Base-by-base conservation (phyloP, 2,797 vertebrate genomes). In the Enteromius thamalakanensis region DNA sequence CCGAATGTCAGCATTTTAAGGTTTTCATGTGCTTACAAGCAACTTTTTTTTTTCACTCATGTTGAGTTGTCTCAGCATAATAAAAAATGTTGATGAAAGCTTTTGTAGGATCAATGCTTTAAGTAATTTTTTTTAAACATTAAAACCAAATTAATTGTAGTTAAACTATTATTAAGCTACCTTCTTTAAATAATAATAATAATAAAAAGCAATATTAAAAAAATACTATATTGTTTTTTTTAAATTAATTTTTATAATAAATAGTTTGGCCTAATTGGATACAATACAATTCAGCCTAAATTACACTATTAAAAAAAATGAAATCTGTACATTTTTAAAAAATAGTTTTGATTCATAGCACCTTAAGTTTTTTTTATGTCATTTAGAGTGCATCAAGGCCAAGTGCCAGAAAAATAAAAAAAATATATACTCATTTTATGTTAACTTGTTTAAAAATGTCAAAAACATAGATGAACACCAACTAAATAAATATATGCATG, bases 1-100 rank as follows among this genome's bases (percentile, higher is more conserved):
- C 23, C 7, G 37, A 81, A 70, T 75, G 79, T 88, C 76, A 85
- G 65, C 79, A 81, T 69, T 81, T 86, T 76, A 81, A 81, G 37
- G 80, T 49, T 81, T 78, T 75, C 79, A 29, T 42, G 42, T 82
- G 77, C 45, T 68, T 75, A 70, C 76, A 7, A 60, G 80, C 74
- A 76, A 67, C 70, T 65, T 76, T 71, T 71, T 26, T 21, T 23
- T 3, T 34, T 8, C 65, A 58, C 15, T 23, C 19, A 26, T 64
- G 64, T 64, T 17, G 19, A 34, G 26, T 47, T 53, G 32, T 21
- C n/a, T 71, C 67, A 78, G 75, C 74, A 60, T 58, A n/a, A 74
- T 72, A 1, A 23, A 40, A 53, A 51, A 79, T 53, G 76, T 45
- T 3, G 10, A 72, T 64, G 47, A 68, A n/a, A n/a, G n/a, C n/a